Evolutionary conservation across 2,888 invertebrate genomes (phyloP).

Genomic region (Leucophenga maculata): DNA sequence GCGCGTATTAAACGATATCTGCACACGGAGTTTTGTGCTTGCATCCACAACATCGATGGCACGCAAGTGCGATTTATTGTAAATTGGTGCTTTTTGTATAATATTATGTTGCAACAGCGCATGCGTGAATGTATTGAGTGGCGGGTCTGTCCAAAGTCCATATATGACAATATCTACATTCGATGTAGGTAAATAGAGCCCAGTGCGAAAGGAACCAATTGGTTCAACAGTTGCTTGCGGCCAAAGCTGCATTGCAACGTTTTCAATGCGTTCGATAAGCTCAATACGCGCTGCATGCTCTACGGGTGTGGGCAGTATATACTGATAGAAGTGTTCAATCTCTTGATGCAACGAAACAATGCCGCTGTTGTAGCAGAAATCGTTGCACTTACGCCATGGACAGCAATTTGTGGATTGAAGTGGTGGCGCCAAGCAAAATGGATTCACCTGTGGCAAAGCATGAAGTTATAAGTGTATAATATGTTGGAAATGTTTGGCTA

Average conservation of each 20-base stretch:
- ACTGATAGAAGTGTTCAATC: slow-evolving; percentile 94
- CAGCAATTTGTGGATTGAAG: slow-evolving; percentile 74
- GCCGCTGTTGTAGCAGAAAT: slow-evolving; percentile 84
- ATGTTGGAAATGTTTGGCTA: too few species aligned
- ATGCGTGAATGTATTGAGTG: slow-evolving; percentile 90
- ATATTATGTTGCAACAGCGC: slow-evolving; percentile 90
- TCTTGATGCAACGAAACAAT: slow-evolving; percentile 95
- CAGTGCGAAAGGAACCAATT: slow-evolving; percentile 97
- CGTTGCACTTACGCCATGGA: slow-evolving; percentile 86
- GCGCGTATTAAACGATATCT: slow-evolving; percentile 98
- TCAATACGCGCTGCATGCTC: slow-evolving; percentile 89
- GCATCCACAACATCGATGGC: slow-evolving; percentile 96
- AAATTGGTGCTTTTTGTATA: slow-evolving; percentile 90
- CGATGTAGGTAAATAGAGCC: slow-evolving; percentile 96
- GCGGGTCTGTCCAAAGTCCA: slow-evolving; percentile 87
- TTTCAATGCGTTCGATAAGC: slow-evolving; percentile 89
- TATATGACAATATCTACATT: slow-evolving; percentile 79
- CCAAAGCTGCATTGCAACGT: slow-evolving; percentile 89
- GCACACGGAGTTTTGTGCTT: slow-evolving; percentile 86
- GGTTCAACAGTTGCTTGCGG: slow-evolving; percentile 94
- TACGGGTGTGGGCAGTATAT: slow-evolving; percentile 92
- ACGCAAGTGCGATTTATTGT: slow-evolving; percentile 96
- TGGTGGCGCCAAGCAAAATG: too few species aligned
- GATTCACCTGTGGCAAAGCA: too few species aligned
- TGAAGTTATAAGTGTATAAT: too few species aligned